Base-by-base conservation (phyloP, 2,888 invertebrate species). In the Clivina fossor region DNA sequence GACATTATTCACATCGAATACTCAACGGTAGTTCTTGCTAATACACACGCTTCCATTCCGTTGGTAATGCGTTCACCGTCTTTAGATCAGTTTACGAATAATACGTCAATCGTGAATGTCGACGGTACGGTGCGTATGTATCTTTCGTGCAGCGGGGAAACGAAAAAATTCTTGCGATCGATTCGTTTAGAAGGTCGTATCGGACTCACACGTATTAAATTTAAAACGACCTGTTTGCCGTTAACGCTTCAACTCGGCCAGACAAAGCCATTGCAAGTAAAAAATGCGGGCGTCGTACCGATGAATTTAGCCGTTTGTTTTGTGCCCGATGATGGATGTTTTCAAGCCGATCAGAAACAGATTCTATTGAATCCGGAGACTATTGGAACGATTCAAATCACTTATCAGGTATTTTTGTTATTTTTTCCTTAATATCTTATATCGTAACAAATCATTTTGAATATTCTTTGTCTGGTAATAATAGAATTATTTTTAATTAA, bases 171-270 rank as follows among this genome's bases (percentile, higher is more conserved):
- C 20, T 46, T 54, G 11, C 30, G 28, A 7, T 18, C 44, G 26
- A 19, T 46, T 11, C 11, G 30, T 13, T 28, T 54, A 22, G 28
- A 3, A 4, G 54, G 54, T 5, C 5, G 37, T 1, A 15, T 54
- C 3, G 54, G 54, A 8, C 46, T 38, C 18, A 32, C 46, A n/a
- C n/a, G n/a, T n/a, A n/a, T n/a, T n/a, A n/a, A 54, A 13, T 54
- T 54, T 38, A 44, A 46, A 28, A 38, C 37, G 1, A 22, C 28
- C 13, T 54, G 46, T 28, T 38, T 54, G 37, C 54, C 54, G 8
- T 28, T 54, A 16, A 18, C 28, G 9, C 16, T 54, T 2, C 8
- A 16, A 28, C 46, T 46, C 8, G 43, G 43, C 8, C 46, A 54
- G 15, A 44, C 54, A 1, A 54, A 54, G 20, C 46, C 18, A 24